Evolutionary conservation across 1,140 invertebrate species (phyloP).

Genomic region (Lysiphlebus fabarum): DNA sequence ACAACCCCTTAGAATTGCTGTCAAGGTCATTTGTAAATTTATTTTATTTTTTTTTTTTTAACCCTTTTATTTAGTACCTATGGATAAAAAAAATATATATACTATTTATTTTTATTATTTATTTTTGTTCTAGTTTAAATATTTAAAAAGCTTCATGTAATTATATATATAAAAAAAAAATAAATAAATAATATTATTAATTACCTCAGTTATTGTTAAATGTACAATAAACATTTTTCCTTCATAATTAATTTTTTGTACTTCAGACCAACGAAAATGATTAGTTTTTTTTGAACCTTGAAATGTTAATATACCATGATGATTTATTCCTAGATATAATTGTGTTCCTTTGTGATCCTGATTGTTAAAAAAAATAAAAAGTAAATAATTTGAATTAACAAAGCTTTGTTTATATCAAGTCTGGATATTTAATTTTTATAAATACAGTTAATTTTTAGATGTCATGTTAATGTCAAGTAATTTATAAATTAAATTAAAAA

Average conservation of each 20-base stretch:
- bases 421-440: too few species aligned
- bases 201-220: conserved; percentile 70
- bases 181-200: conserved; percentile 14
- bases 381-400: too few species aligned
- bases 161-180: too few species aligned
- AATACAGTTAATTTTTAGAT: too few species aligned
- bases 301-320: conserved; percentile 91
- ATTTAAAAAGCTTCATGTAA: too few species aligned
- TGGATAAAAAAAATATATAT: too few species aligned
- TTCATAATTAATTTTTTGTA: conserved; percentile 94
- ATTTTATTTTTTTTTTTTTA: not conserved
- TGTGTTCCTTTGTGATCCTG: conserved; percentile 87
- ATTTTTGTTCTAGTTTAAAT: too few species aligned
- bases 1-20: conserved; percentile 7
- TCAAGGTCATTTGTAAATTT: conserved; percentile 4
- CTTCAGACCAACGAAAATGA: conserved; percentile 93
- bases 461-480: too few species aligned
- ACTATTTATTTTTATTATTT: too few species aligned
- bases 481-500: too few species aligned
- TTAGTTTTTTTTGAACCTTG: conserved; percentile 89
- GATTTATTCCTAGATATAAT: conserved; percentile 91
- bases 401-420: too few species aligned
- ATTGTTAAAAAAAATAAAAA: conserved; percentile 32
- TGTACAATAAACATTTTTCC: conserved; percentile 98
- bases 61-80: not conserved